Base-by-base conservation (phyloP, 2,113 vertebrate species). In the Chaenocephalus aceratus region DNA sequence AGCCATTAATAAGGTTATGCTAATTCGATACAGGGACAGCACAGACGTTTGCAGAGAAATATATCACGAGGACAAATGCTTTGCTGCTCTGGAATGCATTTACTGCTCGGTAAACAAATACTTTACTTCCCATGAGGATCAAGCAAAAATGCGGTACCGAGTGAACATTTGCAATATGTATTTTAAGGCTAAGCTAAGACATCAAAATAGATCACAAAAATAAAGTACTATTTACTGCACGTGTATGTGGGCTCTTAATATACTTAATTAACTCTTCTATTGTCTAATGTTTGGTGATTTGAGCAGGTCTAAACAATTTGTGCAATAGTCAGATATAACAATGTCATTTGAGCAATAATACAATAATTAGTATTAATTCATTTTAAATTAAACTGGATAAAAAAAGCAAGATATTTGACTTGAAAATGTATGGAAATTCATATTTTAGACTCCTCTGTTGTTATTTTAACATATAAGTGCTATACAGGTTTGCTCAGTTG, bases 1-100 rank as follows among this genome's bases (percentile, higher is more conserved):
- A 86, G 80, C 73, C 79, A 86, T 91, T 91, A 86, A 92, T 86
- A 86, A 80, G 83, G 66, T 82, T 87, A 91, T 90, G 89, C 77
- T 85, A 89, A 92, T 90, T 83, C 41, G 30, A 80, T 83, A 66
- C 51, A 53, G 48, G 66, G 70, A 85, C 78, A 79, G 80, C 75
- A 57, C 36, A 83, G 77, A 75, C 74, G 46, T 60, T 67, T 65
- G 5, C 71, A 21, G 41, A 59, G 68, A 86, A 82, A 91, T 85
- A 79, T n/a, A 89, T 87, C 86, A 85, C 58, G 30, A 84, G 77
- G 82, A 80, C 41, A 77, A 84, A 83, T 84, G 69, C 63, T 48
- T 82, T 58, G 72, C 30, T 18, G 79, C 56, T 61, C 49, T 41
- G 64, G 62, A 83, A 85, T 34, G 67, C 60, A 86, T 84, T 83